Evolutionary conservation across 2,797 vertebrate genomes (phyloP).

Genomic region (Aphelocoma californica): DNA sequence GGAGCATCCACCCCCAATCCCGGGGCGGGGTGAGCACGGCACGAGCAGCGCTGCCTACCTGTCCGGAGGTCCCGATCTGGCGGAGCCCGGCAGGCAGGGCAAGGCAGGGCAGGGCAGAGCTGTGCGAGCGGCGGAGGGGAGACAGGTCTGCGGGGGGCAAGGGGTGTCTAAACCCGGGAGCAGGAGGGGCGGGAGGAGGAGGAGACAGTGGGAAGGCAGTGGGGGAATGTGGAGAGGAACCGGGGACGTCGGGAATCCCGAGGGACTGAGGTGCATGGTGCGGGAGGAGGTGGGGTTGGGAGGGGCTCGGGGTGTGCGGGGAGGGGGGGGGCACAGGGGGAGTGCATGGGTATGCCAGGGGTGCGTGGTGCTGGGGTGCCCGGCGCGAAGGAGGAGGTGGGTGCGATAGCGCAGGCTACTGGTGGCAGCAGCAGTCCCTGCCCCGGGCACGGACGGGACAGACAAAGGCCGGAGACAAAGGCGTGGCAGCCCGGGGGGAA

Average conservation of each 20-base stretch:
- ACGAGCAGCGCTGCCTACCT: constrained; percentile 32
- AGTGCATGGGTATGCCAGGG: neutral
- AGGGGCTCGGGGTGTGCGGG: neutral
- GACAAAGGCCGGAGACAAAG: constrained; percentile 73
- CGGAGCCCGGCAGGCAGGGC: neutral
- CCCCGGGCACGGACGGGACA: neutral
- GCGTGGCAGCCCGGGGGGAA: neutral
- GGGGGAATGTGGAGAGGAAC: constrained; percentile 21
- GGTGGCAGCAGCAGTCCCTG: neutral
- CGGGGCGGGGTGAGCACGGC: neutral
- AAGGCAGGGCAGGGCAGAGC: neutral
- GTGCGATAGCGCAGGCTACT: neutral
- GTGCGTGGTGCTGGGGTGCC: neutral
- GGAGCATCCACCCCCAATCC: neutral
- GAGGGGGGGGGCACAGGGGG: neutral
- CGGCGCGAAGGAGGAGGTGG: neutral
- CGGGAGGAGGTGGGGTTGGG: neutral
- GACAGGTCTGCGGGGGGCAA: neutral
- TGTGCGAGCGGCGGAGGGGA: neutral
- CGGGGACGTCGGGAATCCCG: neutral
- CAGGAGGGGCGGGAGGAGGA: neutral
- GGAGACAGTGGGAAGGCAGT: constrained; percentile 18
- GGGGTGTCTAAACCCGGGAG: neutral
- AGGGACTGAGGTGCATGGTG: constrained; percentile 14
- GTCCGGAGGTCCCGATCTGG: neutral